Conservation (phyloP, 2,113 vertebrate genomes). For the Balaeniceps rex region DNA sequence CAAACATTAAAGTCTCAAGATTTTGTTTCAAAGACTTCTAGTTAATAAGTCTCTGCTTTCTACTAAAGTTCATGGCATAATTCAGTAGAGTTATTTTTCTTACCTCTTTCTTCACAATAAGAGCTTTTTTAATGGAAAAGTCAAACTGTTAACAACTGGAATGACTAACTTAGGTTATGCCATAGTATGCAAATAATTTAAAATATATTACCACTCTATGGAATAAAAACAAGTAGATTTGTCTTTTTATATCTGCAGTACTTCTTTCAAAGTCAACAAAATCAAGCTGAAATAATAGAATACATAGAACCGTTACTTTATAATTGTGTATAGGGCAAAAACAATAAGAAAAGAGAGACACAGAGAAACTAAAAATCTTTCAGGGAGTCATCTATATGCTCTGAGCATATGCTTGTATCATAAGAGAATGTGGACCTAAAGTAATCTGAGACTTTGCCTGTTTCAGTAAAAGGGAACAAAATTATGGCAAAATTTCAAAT, state of each 20-base stretch:
- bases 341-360: not conserved
- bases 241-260: not conserved
- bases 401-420: not conserved
- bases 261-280: not conserved
- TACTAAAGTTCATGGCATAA: not conserved
- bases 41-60: not conserved
- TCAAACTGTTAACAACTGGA: not conserved
- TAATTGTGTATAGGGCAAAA: not conserved
- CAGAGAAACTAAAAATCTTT: not conserved
- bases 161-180: not conserved
- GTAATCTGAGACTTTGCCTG: not conserved
- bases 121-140: not conserved
- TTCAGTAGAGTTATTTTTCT: not conserved
- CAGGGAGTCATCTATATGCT: not conserved
- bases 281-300: not conserved
- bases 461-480: not conserved
- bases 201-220: not conserved
- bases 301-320: accelerated
- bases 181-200: not conserved
- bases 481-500: not conserved
- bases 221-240: not conserved
- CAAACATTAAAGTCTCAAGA: not conserved
- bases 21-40: not conserved
- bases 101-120: not conserved
- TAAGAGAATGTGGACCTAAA: not conserved